These are phyloP conservation scores for Triplophysa dalaica DNA, from an alignment of 2,113 vertebrate species.

Conservation along the genomic window DNA sequence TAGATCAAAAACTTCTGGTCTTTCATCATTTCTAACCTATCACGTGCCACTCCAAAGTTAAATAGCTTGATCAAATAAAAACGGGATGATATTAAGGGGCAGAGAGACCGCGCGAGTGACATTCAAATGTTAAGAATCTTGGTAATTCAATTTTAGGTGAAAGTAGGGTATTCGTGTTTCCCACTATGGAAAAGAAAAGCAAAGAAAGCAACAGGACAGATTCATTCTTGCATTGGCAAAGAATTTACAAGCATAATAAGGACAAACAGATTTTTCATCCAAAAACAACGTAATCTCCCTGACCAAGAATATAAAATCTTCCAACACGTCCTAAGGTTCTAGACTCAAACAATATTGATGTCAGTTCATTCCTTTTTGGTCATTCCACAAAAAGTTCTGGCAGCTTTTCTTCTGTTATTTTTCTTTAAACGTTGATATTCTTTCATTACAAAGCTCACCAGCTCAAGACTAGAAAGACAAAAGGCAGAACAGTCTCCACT, in stretches of 20 bases:
- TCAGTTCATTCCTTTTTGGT: neutral
- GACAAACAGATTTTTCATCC: slow-evolving; percentile 51
- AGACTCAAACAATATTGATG: neutral
- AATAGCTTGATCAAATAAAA: neutral
- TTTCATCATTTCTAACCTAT: slow-evolving; percentile 17
- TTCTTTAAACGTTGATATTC: neutral
- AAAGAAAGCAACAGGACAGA: slow-evolving; percentile 24
- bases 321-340: neutral
- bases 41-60: neutral
- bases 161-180: neutral
- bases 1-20: neutral
- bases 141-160: no score
- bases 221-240: slow-evolving; percentile 32
- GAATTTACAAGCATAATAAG: slow-evolving; percentile 58
- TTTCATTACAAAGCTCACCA: neutral
- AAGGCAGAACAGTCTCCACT: neutral
- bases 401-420: neutral
- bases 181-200: neutral
- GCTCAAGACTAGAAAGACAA: neutral
- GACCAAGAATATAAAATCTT: slow-evolving; percentile 4
- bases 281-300: slow-evolving; percentile 50
- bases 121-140: neutral
- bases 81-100: neutral
- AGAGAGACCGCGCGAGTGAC: neutral
- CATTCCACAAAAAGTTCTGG: neutral